These are phyloP conservation scores for Sciurus niger DNA, from an alignment of 2,113 vertebrate species.

Conservation along the genomic window DNA sequence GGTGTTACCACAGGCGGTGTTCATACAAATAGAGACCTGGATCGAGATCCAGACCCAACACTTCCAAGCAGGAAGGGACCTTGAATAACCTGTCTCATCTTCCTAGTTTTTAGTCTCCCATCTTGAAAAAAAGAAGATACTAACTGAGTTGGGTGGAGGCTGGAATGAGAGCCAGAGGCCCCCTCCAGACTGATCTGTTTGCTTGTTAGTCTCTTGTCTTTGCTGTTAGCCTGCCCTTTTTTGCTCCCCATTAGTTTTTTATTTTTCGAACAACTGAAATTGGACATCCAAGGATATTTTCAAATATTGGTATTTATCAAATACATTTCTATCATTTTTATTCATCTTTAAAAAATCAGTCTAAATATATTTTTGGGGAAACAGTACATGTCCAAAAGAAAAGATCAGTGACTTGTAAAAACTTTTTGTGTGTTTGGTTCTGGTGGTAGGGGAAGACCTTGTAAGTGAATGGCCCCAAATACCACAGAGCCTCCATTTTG, in stretches of 20 bases:
- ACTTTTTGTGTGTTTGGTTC: background rate
- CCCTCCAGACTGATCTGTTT: too few species aligned
- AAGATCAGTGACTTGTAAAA: background rate
- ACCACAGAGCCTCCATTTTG: background rate
- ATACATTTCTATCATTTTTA: background rate
- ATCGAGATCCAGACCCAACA: background rate
- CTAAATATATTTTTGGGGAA: conserved; percentile 18
- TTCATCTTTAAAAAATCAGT: conserved; percentile 9
- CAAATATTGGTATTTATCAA: conserved; percentile 7
- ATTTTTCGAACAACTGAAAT: conserved; percentile 8
- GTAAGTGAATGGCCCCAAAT: background rate
- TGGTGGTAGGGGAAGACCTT: background rate
- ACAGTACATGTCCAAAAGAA: background rate
- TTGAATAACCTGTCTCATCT: background rate
- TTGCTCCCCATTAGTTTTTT: background rate
- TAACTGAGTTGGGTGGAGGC: background rate
- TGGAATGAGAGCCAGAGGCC: background rate
- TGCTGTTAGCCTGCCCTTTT: background rate
- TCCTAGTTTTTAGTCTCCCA: background rate
- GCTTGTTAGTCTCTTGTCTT: background rate
- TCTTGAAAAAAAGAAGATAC: background rate
- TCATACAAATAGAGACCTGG: background rate
- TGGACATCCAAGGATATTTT: conserved; percentile 28
- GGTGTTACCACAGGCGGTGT: background rate
- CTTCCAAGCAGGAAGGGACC: background rate